A percentile compares a stretch with the other conserved stretches of the same genome.
Conservation (phyloP, 2,797 vertebrate species). For the Hylomyscus alleni region DNA sequence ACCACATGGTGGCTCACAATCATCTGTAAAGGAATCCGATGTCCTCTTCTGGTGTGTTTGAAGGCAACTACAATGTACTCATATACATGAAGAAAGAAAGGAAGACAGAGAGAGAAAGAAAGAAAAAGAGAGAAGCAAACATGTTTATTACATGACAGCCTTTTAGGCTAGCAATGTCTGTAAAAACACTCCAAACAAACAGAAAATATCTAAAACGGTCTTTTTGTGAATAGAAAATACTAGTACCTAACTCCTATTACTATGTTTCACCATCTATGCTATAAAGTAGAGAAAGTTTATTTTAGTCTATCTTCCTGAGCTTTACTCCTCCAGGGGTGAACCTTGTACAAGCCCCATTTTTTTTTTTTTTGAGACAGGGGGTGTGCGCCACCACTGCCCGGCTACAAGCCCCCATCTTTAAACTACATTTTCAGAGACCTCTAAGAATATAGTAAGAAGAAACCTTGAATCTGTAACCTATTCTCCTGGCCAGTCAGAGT, state of each 20-base stretch:
- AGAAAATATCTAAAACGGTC: neutral
- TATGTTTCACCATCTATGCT: neutral
- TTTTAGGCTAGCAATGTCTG: neutral
- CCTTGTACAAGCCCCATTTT: neutral
- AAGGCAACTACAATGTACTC: neutral
- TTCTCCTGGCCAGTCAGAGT: neutral
- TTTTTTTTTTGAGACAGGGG: no score
- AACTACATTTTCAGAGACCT: neutral
- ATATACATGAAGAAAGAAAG: neutral
- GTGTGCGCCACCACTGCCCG: no score
- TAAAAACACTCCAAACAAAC: neutral
- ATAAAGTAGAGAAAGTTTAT: neutral
- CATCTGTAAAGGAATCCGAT: neutral
- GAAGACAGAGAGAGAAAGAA: neutral
- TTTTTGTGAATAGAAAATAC: neutral
- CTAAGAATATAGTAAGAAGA: neutral
- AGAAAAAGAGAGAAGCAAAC: no score
- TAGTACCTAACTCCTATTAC: neutral
- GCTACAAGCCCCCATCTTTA: neutral
- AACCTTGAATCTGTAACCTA: neutral
- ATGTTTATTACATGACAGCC: neutral
- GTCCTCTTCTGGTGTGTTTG: neutral
- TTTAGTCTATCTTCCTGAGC: neutral
- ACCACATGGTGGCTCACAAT: no score
- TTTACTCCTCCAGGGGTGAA: neutral